Conservation (phyloP, 2,113 vertebrate genomes). For the Pteruthius melanotis region DNA sequence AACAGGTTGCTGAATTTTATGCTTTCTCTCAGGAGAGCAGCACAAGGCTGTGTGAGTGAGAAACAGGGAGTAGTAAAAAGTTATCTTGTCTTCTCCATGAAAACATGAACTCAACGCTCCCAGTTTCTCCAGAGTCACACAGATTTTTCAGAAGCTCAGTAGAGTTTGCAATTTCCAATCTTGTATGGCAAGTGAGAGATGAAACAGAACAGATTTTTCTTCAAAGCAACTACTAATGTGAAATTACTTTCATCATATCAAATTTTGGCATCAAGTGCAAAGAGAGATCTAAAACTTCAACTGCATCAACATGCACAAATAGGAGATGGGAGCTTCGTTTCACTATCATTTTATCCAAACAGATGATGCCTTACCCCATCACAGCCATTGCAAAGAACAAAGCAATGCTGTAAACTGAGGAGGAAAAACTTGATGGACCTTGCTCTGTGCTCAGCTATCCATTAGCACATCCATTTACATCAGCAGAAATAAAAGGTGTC, state of each 20-base stretch:
- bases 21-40: neutral
- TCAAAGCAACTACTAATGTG: neutral
- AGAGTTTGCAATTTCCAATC: neutral
- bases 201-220: constrained; percentile 6
- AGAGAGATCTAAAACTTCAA: neutral
- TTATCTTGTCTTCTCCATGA: neutral
- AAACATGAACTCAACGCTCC: neutral
- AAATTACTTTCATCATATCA: neutral
- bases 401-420: neutral
- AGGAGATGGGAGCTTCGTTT: neutral
- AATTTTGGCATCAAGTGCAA: neutral
- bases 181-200: neutral
- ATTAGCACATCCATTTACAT: neutral
- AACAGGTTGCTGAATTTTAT: neutral
- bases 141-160: neutral
- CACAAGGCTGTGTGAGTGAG: neutral
- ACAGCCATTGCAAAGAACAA: neutral
- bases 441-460: neutral
- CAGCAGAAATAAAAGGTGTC: neutral
- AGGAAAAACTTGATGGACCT: neutral
- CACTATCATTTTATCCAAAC: neutral
- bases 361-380: neutral
- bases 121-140: neutral
- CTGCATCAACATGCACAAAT: neutral
- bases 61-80: neutral